These are phyloP conservation scores for Patella depressa DNA, from an alignment of 2,888 invertebrate species.

Conservation along the genomic window DNA sequence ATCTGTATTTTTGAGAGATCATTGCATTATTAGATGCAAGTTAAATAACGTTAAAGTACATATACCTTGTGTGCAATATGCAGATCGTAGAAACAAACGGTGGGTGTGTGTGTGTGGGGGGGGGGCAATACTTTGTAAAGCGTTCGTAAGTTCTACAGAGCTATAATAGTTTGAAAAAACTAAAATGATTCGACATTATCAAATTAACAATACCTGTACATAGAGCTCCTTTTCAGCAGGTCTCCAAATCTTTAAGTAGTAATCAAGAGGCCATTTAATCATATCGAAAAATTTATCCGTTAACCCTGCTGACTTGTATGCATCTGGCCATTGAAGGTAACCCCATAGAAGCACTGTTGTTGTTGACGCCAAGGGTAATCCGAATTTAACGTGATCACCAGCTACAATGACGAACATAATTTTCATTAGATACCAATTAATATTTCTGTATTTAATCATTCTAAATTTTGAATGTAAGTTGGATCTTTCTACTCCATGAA, in stretches of 20 bases:
- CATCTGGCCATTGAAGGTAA: conserved; percentile 47
- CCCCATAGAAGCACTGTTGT: conserved; percentile 52
- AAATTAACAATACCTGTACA: conserved; percentile 69
- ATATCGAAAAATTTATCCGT: conserved; percentile 49
- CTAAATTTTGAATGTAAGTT: too few relatives aligned
- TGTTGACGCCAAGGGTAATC: conserved; percentile 53
- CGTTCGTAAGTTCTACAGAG: too few relatives aligned
- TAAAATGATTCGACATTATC: background rate
- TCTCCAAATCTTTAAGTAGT: conserved; percentile 74
- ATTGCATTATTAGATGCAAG: too few relatives aligned
- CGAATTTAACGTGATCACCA: conserved; percentile 57
- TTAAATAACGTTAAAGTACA: too few relatives aligned
- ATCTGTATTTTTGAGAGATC: conserved; percentile 32
- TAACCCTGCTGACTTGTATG: conserved; percentile 45
- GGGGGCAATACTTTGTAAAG: too few relatives aligned
- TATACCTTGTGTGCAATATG: too few relatives aligned
- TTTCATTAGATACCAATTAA: too few relatives aligned
- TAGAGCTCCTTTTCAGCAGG: conserved; percentile 57
- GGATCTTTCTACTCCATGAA: too few relatives aligned
- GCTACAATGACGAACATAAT: conserved; percentile 31
- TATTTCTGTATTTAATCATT: too few relatives aligned
- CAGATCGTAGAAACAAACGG: too few relatives aligned
- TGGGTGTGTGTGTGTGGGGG: too few relatives aligned
- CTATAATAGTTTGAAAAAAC: too few relatives aligned
- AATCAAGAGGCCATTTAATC: conserved; percentile 77